Evolutionary conservation across 2,888 invertebrate species (phyloP), one percentile per base, ranked within the genome.

Genomic region (Hoplodrina blanda): DNA sequence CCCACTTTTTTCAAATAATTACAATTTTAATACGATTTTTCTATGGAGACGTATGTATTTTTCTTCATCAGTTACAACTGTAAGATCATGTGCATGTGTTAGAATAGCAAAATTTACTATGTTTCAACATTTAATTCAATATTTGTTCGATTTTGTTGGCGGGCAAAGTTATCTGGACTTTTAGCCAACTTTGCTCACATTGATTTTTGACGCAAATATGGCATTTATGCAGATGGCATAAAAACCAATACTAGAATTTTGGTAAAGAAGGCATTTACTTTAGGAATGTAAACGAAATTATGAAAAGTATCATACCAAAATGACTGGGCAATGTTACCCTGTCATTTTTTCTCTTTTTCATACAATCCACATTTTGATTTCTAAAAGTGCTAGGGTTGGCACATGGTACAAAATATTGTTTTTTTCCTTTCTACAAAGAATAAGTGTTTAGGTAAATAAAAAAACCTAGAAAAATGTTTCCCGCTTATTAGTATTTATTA

Each of bases 171-270:
- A 65, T 19, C 60, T 50, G 52, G 3, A 59, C 46, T 41, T 65
- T 44, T 65, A 41, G 25, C 59, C 65, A 65, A 65, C 59, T 6
- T 59, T 59, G 8, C 59, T 15, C 30, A 44, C 59, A 0, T 57
- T 17, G 59, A 57, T 65, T 57, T 57, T 65, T 65, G 65, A 65
- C 57, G 57, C 13, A 65, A 57, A 20, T 65, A 56, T 20, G 52
- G 4, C 37, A 1, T 62, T 0, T 62, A 62, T 0, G 6, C 19
- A 52, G 52, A 20, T 62, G 19, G 20, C 5, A 49, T 52, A 0
- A 52, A 62, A 37, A 52, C 59, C 46, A 60, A 11, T 60, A 30
- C 11, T 30, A 60, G 6, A 7, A 49, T 60, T 49, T 49, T 49
- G 46, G 60, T n/a, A 60, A 60, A 49, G 46, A 30, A n/a, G n/a